Base-by-base conservation (phyloP, 2,888 invertebrate genomes). In the Lottia scabra region DNA sequence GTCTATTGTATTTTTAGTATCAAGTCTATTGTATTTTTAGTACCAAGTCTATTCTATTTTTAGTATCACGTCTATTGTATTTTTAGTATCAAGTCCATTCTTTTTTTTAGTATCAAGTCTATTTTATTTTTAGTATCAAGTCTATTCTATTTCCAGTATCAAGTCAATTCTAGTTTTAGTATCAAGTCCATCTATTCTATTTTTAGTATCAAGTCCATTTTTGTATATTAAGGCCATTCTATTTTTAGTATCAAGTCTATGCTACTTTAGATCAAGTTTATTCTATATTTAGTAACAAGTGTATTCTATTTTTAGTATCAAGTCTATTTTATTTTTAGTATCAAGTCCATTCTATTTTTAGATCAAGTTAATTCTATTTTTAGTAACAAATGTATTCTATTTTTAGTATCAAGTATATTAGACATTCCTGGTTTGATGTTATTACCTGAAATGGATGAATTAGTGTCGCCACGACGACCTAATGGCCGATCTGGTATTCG, bases 311-410 rank as follows among this genome's bases (percentile, higher is more conserved):
- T 86, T 63, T 93, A 98, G 98, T 96, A 91, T 93, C 95, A 88
- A 97, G 97, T 87, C 96, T 98, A 92, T 97, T 96, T 38, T 69
- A 78, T 82, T 85, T 86, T 63, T 93, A 98, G 98, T 96, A 91
- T 93, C 95, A 88, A 97, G 97, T 87, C 96, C 98, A 92, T 97
- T 96, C n/a, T n/a, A n/a, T n/a, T n/a, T n/a, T n/a, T n/a, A n/a
- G n/a, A n/a, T n/a, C n/a, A n/a, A n/a, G n/a, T n/a, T n/a, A n/a
- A n/a, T n/a, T 38, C 81, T 69, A 78, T 82, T 85, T 86, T 63
- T 93, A 98, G 98, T 96, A 91, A 93, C 95, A 88, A 97, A 97
- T 87, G 96, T 98, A 92, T 97, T 38, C 81, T 69, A 78, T 82
- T 85, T 86, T 63, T 93, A 98, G 98, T 96, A 91, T 93, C 95